Evolutionary conservation across 2,888 invertebrate genomes (phyloP).

Genomic region (Caenorhabditis sp.): DNA sequence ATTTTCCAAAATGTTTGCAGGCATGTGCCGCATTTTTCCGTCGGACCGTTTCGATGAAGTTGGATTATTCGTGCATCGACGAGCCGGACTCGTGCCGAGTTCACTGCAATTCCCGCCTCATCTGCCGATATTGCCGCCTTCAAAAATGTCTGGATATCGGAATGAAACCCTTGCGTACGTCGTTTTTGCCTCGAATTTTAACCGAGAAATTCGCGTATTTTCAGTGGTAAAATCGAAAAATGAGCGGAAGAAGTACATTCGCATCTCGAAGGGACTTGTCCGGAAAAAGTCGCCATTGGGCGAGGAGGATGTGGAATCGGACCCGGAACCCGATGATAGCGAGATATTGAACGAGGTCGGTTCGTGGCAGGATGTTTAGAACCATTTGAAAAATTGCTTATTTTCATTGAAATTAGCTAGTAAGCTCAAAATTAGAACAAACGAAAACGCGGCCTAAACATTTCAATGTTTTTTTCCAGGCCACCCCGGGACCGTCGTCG

Average conservation of each 20-base stretch:
- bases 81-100: conserved; percentile 36
- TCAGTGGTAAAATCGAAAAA: conserved; percentile 54
- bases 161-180: conserved; percentile 23
- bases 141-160: conserved; percentile 10
- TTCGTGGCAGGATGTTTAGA: no score
- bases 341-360: no score
- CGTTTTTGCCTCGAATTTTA: background rate
- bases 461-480: background rate
- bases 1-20: conserved; percentile 16
- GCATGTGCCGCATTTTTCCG: conserved; percentile 54
- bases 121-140: conserved; percentile 23
- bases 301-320: background rate
- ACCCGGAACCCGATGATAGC: conserved; percentile 3
- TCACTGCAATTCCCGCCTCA: conserved; percentile 19
- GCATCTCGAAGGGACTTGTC: conserved; percentile 40
- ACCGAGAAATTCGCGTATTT: background rate
- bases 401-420: no score
- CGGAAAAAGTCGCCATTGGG: conserved; percentile 13
- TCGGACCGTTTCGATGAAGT: conserved; percentile 43
- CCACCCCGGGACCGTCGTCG: conserved; percentile 40
- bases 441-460: background rate
- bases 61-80: conserved; percentile 36
- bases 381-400: no score
- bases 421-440: background rate
- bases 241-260: conserved; percentile 38